Evolutionary conservation across 2,888 invertebrate species (phyloP).

Genomic region (Silvanus unidentatus): DNA sequence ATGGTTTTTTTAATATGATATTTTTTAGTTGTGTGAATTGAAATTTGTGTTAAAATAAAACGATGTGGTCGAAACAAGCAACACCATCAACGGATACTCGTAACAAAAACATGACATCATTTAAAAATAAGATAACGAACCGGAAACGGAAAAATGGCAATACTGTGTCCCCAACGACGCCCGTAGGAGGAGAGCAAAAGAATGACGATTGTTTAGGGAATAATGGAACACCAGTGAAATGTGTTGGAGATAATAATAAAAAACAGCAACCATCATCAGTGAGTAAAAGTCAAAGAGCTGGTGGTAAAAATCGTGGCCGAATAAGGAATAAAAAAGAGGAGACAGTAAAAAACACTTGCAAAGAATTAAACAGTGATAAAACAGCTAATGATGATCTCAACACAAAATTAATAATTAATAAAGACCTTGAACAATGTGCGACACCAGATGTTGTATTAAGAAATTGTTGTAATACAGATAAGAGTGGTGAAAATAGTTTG

Average conservation of each 20-base stretch:
- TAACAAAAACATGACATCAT: conserved; percentile 43
- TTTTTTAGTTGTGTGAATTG: no score
- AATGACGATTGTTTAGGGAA: neutral
- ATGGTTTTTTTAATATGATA: neutral
- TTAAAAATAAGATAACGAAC: conserved; percentile 44
- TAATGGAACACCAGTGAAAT: neutral
- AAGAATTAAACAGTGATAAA: neutral
- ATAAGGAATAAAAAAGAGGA: conserved; percentile 11
- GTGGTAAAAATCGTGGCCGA: neutral
- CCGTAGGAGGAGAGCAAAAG: conserved; percentile 1
- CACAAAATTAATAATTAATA: conserved; percentile 11
- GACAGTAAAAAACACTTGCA: neutral
- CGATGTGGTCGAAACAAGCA: conserved; percentile 46
- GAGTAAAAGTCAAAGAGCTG: conserved; percentile 10
- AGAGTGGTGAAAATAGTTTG: conserved; percentile 21
- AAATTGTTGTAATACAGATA: conserved; percentile 19
- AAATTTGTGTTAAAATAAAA: neutral
- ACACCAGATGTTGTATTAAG: conserved; percentile 31
- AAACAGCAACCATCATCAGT: conserved; percentile 19
- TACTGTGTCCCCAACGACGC: conserved; percentile 9
- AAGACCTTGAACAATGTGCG: conserved; percentile 25
- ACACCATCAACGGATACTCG: conserved; percentile 40
- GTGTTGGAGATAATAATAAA: conserved; percentile 17
- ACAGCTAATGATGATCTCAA: neutral
- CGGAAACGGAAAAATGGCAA: conserved; percentile 42